Percentiles rank a stretch among this genome's conserved stretches.
Conservation (phyloP, 2,888 invertebrate genomes). For the Drosophila stalkeri region DNA sequence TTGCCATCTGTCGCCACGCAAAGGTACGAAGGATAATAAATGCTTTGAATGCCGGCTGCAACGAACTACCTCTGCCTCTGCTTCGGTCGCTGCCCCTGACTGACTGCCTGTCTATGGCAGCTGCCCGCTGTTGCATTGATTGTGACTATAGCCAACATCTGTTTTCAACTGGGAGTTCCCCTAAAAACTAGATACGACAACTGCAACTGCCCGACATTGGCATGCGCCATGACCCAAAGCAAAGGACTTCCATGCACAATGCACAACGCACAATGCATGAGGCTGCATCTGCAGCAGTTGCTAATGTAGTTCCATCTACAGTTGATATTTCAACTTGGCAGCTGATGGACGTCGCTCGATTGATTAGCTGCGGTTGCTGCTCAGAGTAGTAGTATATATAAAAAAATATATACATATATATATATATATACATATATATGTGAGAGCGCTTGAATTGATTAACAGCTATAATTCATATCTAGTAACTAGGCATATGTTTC, state of each 20-base stretch:
- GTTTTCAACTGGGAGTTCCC: constrained; percentile 49
- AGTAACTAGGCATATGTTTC: no score
- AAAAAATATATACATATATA: no score
- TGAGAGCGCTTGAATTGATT: constrained; percentile 14
- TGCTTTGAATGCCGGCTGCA: constrained; percentile 33
- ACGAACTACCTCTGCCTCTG: constrained; percentile 6
- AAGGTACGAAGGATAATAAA: constrained; percentile 55
- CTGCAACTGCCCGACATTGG: constrained; percentile 34
- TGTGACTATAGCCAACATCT: constrained; percentile 49
- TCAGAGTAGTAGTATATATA: neutral
- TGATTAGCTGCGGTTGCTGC: constrained; percentile 38
- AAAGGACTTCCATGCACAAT: constrained; percentile 1
- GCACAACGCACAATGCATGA: constrained; percentile 6
- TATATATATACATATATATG: constrained; percentile 1
- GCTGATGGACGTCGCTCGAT: constrained; percentile 46
- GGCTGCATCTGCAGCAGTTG: constrained; percentile 46
- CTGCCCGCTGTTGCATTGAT: constrained; percentile 60
- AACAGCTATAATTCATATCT: neutral
- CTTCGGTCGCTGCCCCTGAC: constrained; percentile 1
- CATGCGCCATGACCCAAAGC: constrained; percentile 48
- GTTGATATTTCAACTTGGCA: constrained; percentile 37
- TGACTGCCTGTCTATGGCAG: constrained; percentile 23
- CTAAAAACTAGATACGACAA: constrained; percentile 18
- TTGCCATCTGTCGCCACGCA: constrained; percentile 45
- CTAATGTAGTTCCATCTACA: constrained; percentile 27